Base-by-base conservation (phyloP, 2,113 vertebrate species). In the Callospermophilus lateralis region DNA sequence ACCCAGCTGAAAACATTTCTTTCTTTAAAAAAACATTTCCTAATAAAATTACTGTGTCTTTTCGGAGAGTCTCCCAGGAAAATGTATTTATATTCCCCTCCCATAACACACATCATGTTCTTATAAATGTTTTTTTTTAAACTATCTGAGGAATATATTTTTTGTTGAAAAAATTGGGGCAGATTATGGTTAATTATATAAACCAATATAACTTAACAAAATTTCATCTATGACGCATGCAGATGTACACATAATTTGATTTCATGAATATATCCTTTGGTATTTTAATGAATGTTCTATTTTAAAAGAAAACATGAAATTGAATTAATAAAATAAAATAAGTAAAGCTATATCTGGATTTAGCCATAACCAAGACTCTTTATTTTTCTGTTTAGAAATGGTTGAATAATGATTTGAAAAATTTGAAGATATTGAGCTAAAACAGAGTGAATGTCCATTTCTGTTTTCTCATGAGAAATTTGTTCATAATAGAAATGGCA, bases 311-410 rank as follows among this genome's bases (percentile, higher is more conserved):
- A 95, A 88, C 61, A 42, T 53, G 17, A 88, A 96, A 88, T 87
- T 84, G 39, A 92, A 93, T 97, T 92, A 89, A 53, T 93, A 53
- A 89, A 96, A 97, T 53, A 92, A 95, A 96, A 78, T 42, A 42
- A 95, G 8, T 65, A 79, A 86, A 86, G 76, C 61, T 92, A 15
- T 93, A 94, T 95, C 67, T 91, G 73, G 32, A 90, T 78, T 94
- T 87, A 84, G 72, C 22, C 17, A 55, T 81, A 90, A 48, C 73
- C 20, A 80, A 32, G 37, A 67, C 48, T 34, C 26, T 37, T 51
- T 51, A 65, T 55, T 74, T 74, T 83, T 68, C 53, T 67, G 8
- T 22, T 79, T 58, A 72, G 63, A 17, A 89, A 32, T 76, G 58
- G 22, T 80, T 51, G 58, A 89, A 80, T 77, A 92, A 74, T 96